Percentiles rank a stretch among this genome's conserved stretches.
These are phyloP conservation scores for Leptinotarsa tumamoca DNA, from an alignment of 2,888 invertebrate genomes.

Conservation along the genomic window DNA sequence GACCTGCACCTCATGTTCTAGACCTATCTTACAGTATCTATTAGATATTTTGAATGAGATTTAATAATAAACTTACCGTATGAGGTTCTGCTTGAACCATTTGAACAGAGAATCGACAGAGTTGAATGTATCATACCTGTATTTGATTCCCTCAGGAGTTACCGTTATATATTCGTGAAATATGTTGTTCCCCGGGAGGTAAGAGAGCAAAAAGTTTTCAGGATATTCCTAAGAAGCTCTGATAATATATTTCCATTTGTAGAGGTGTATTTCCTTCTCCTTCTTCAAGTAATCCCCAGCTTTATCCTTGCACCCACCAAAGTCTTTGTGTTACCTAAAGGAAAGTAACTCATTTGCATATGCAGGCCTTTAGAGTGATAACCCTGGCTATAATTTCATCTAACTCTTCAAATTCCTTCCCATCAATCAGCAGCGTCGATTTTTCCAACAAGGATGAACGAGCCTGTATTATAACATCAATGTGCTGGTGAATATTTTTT, in stretches of 20 bases:
- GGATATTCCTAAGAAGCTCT: constrained; percentile 88
- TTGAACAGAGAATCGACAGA: constrained; percentile 83
- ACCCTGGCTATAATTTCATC: constrained; percentile 99
- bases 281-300: constrained; percentile 89
- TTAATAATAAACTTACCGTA: constrained; percentile 30
- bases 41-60: no score
- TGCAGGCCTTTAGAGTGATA: constrained; percentile 95
- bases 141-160: constrained; percentile 92
- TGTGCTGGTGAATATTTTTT: constrained; percentile 94
- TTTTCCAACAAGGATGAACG: constrained; percentile 95
- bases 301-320: constrained; percentile 85
- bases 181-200: constrained; percentile 86
- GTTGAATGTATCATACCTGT: constrained; percentile 89
- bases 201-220: constrained; percentile 94
- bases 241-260: constrained; percentile 88
- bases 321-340: constrained; percentile 90
- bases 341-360: constrained; percentile 90
- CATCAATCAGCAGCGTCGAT: constrained; percentile 83
- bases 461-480: constrained; percentile 94
- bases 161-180: constrained; percentile 94
- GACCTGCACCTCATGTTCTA: no score
- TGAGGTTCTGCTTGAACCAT: constrained; percentile 68
- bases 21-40: no score
- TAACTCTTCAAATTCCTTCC: constrained; percentile 96
- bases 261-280: constrained; percentile 88